Conservation (phyloP, 2,888 invertebrate genomes). For the Macrosiphum euphorbiae region DNA sequence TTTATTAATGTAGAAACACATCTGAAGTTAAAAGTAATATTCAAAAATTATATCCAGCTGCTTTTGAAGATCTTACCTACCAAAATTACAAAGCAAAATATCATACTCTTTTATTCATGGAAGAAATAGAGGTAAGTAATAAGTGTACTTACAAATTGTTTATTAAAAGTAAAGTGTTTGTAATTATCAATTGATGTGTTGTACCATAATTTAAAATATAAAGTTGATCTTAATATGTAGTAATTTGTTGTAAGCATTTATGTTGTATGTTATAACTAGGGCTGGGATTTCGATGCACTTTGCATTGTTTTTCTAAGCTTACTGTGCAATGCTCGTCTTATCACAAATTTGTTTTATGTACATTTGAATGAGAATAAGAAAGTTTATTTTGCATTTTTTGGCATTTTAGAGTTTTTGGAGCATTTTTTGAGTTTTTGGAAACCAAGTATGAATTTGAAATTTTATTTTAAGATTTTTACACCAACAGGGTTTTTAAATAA, state of each 20-base stretch:
- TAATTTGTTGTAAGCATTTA: neutral
- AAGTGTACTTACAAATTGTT: neutral
- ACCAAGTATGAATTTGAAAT: no score
- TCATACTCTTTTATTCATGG: conserved; percentile 81
- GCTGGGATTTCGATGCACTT: no score
- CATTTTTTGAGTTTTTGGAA: no score
- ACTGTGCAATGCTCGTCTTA: no score
- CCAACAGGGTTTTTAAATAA: no score
- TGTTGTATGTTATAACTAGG: neutral
- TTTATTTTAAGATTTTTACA: no score
- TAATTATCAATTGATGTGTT: neutral
- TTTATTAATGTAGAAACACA: conserved; percentile 67
- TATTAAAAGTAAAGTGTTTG: neutral
- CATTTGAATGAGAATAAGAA: no score
- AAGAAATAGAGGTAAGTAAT: conserved; percentile 78
- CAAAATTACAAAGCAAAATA: conserved; percentile 65
- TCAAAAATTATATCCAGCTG: conserved; percentile 56
- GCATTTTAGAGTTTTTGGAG: no score
- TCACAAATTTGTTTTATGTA: no score
- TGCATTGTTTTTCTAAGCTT: no score
- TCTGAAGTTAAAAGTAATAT: conserved; percentile 50
- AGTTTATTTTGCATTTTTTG: no score
- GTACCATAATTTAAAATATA: neutral
- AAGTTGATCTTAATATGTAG: neutral
- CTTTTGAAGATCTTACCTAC: conserved; percentile 55